Conservation (phyloP, 1,140 invertebrate species). For the Paraescarpia echinospica region DNA sequence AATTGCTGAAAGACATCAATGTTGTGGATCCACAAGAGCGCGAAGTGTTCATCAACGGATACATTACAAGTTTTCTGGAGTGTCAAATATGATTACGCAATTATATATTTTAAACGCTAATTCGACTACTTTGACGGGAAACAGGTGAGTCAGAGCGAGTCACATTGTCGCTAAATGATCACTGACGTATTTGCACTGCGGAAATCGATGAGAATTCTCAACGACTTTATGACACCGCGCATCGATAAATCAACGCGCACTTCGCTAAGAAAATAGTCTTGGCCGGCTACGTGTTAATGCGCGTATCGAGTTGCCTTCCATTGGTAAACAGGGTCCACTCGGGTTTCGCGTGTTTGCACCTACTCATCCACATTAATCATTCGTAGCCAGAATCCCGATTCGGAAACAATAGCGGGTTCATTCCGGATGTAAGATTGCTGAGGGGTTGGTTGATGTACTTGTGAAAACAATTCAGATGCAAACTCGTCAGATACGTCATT, state of each 20-base stretch:
- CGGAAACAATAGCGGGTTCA: neutral
- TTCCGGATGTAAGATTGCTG: neutral
- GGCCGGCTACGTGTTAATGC: neutral
- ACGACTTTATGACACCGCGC: neutral
- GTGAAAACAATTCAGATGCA: neutral
- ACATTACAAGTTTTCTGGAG: no score
- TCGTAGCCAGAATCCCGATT: neutral
- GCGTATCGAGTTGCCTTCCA: neutral
- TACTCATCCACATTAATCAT: neutral
- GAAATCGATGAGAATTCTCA: conserved; percentile 5
- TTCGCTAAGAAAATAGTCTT: neutral
- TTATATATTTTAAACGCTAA: neutral
- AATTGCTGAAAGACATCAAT: neutral
- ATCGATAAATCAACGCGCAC: neutral
- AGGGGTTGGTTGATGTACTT: neutral
- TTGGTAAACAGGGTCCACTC: neutral
- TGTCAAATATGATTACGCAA: neutral
- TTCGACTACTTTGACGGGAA: neutral
- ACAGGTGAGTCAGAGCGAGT: neutral
- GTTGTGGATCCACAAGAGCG: neutral
- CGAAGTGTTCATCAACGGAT: no score
- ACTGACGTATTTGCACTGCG: neutral
- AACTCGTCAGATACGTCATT: neutral
- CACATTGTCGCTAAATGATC: neutral
- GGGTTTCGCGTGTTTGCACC: neutral